phyloP scores from a whole-genome alignment of 1,140 invertebrate species.

The Lepidurus couesii region DNA sequence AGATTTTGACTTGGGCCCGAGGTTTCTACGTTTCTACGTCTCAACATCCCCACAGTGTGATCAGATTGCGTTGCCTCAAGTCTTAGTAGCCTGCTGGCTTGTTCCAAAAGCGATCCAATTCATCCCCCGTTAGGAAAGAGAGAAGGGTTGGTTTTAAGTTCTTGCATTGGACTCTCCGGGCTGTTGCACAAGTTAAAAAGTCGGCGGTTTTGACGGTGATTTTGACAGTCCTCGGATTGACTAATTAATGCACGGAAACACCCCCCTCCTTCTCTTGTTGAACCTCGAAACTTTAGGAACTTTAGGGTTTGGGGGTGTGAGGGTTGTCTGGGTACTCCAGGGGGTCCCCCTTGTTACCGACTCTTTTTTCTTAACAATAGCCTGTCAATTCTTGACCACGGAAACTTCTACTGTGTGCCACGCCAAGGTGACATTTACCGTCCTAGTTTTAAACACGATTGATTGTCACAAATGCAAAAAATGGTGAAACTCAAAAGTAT shows the following conservation, averaged over 20 bases:
- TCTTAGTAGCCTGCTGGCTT: neutral
- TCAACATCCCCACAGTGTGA: neutral
- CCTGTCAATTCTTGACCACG: neutral
- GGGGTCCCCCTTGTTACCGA: neutral
- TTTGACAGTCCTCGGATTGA: conserved; percentile 22
- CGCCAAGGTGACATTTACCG: neutral
- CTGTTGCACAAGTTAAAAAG: conserved; percentile 24
- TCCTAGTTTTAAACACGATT: neutral
- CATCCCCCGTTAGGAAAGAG: neutral
- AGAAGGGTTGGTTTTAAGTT: neutral
- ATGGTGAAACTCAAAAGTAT: neutral
- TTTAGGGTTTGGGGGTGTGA: neutral
- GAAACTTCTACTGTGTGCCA: neutral
- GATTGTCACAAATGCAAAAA: neutral
- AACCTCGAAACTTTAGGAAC: neutral
- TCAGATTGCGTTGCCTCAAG: neutral
- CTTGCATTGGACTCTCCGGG: neutral
- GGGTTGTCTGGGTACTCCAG: neutral
- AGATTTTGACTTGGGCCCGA: neutral
- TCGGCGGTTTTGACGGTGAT: neutral
- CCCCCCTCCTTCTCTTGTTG: conserved; percentile 33
- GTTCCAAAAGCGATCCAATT: neutral
- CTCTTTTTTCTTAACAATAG: neutral
- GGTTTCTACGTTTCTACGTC: conserved; percentile 18
- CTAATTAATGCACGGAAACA: conserved; percentile 12